A percentile compares a stretch with the other conserved stretches of the same genome.
Evolutionary conservation across 2,888 invertebrate genomes (phyloP).

Genomic region (Cephus sareptanus): DNA sequence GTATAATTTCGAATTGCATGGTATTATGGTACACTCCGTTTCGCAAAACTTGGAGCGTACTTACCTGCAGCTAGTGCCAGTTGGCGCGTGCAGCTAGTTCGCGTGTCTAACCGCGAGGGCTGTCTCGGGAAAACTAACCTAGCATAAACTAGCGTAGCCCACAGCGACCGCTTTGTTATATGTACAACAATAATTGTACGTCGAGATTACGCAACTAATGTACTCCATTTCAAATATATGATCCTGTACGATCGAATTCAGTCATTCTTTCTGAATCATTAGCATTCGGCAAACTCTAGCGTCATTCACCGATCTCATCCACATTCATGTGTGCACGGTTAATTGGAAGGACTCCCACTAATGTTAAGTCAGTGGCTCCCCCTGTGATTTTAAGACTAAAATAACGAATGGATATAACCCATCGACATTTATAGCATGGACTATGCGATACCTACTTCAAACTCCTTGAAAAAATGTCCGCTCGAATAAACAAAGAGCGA

Average conservation of each 20-base stretch:
- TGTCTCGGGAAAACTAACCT: slow-evolving; percentile 6
- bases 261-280: not conserved
- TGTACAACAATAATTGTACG: not conserved
- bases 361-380: not conserved
- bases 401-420: too few relatives aligned
- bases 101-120: slow-evolving; percentile 3
- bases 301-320: not conserved
- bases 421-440: too few relatives aligned
- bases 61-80: not conserved
- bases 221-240: not conserved
- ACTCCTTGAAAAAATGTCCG: too few relatives aligned
- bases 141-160: not conserved
- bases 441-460: too few relatives aligned
- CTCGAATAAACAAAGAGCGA: too few relatives aligned
- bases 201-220: not conserved
- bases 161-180: not conserved
- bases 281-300: not conserved
- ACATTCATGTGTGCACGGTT: not conserved
- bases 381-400: not conserved
- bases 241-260: not conserved
- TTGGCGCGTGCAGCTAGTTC: slow-evolving; percentile 5
- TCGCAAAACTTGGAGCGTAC: slow-evolving; percentile 9
- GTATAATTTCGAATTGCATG: slow-evolving; percentile 14
- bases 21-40: not conserved
- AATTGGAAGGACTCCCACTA: not conserved